Percentiles rank a stretch among this genome's conserved stretches.
Conservation (phyloP, 1,140 invertebrate species). For the Galendromus occidentalis region DNA sequence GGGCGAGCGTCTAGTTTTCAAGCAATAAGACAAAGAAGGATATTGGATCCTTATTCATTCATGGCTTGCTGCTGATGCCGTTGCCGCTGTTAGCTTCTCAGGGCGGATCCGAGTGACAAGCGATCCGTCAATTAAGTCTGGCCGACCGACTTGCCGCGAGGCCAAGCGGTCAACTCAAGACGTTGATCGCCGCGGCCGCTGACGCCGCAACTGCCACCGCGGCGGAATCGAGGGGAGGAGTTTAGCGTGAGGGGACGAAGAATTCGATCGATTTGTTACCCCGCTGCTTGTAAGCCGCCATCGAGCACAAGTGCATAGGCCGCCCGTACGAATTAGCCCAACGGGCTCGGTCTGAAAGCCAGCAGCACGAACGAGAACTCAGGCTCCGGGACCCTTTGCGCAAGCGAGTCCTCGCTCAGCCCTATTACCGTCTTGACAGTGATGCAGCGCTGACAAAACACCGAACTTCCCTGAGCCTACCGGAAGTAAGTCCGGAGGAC, state of each 20-base stretch:
- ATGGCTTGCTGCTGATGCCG: neutral
- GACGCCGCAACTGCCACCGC: neutral
- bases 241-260: neutral
- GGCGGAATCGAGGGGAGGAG: neutral
- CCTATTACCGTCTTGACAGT: too few species aligned
- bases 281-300: neutral
- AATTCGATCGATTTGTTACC: neutral
- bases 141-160: too few species aligned
- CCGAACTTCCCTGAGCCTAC: too few species aligned
- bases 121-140: constrained; percentile 7
- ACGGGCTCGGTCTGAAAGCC: too few species aligned
- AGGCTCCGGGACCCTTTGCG: too few species aligned
- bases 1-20: neutral
- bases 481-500: too few species aligned
- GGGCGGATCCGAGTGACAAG: constrained; percentile 5
- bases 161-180: neutral
- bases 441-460: too few species aligned
- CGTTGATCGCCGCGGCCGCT: neutral
- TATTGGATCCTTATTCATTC: constrained; percentile 11
- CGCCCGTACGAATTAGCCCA: too few species aligned
- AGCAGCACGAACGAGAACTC: too few species aligned
- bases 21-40: constrained; percentile 10
- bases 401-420: too few species aligned
- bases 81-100: neutral
- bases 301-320: neutral